phyloP scores from a whole-genome alignment of 1,140 invertebrate species.

The Drosophila nikananu region DNA sequence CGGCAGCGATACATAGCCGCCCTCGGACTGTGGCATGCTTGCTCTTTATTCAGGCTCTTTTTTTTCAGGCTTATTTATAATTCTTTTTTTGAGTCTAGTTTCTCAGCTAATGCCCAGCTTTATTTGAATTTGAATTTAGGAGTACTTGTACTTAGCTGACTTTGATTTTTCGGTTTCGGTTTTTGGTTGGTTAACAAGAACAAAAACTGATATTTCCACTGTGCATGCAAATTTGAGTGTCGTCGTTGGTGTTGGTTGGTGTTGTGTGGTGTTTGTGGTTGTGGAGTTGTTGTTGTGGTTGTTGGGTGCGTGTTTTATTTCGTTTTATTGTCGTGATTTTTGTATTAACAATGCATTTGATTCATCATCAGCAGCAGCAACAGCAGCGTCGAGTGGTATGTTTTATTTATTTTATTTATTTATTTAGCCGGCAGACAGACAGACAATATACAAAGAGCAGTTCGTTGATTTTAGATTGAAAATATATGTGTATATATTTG shows the following conservation, averaged over 20 bases:
- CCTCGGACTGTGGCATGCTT: constrained; percentile 83
- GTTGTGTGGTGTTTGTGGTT: constrained; percentile 18
- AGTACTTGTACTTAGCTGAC: constrained; percentile 50
- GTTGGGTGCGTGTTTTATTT: constrained; percentile 27
- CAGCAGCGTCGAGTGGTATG: constrained; percentile 19
- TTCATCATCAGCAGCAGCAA: constrained; percentile 46
- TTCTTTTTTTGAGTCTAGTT: constrained; percentile 5
- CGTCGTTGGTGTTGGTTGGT: constrained; percentile 6
- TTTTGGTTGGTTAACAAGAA: constrained; percentile 7
- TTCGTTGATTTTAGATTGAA: constrained; percentile 21
- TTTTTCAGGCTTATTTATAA: background rate
- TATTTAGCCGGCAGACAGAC: constrained; percentile 50
- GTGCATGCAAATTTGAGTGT: constrained; percentile 56
- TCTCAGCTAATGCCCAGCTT: constrained; percentile 19
- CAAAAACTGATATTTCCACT: constrained; percentile 27
- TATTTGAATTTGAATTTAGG: background rate
- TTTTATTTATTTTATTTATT: constrained; percentile 6
- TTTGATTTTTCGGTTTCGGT: constrained; percentile 12
- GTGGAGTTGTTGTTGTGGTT: constrained; percentile 14
- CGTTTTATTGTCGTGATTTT: constrained; percentile 26
- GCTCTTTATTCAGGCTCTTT: background rate
- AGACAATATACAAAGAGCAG: constrained; percentile 41
- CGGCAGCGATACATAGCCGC: constrained; percentile 84
- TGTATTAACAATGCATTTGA: constrained; percentile 55
- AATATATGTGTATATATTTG: constrained; percentile 10